phyloP scores from a whole-genome alignment of 1,140 invertebrate genomes.

The Anagrus nilaparvatae region DNA sequence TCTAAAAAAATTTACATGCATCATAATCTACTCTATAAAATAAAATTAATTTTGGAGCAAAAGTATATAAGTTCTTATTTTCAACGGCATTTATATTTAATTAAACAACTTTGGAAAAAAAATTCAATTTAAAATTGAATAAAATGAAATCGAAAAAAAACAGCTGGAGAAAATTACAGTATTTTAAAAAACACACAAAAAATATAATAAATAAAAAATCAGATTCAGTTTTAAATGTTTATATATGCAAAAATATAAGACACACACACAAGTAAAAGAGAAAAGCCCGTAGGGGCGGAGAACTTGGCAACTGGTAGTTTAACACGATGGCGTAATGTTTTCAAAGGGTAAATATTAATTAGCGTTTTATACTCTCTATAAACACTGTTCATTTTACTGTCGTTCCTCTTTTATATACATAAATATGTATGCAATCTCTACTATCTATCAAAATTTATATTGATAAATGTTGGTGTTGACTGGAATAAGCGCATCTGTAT shows the following conservation, averaged over 20 bases:
- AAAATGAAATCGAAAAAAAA: not conserved
- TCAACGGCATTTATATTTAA: no score
- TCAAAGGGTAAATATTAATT: constrained; percentile 42
- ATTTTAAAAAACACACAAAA: no score
- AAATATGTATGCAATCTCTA: no score
- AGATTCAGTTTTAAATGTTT: no score
- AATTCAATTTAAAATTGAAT: no score
- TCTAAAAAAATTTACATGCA: no score
- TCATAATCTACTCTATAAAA: no score
- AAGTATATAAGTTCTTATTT: no score
- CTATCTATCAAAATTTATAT: no score
- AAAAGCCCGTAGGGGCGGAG: constrained; percentile 1
- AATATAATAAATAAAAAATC: no score
- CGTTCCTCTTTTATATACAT: constrained; percentile 10
- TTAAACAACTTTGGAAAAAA: no score
- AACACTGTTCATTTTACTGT: constrained; percentile 34
- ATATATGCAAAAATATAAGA: not conserved
- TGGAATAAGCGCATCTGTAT: constrained; percentile 41
- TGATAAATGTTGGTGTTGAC: constrained; percentile 28
- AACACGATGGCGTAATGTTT: constrained; percentile 34
- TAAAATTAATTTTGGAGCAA: no score
- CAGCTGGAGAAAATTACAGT: not conserved
- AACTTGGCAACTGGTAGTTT: constrained; percentile 14
- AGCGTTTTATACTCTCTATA: constrained; percentile 17
- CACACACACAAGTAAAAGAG: not conserved